These are phyloP conservation scores for Amiota communis DNA, from an alignment of 2,888 invertebrate species.

Conservation along the genomic window DNA sequence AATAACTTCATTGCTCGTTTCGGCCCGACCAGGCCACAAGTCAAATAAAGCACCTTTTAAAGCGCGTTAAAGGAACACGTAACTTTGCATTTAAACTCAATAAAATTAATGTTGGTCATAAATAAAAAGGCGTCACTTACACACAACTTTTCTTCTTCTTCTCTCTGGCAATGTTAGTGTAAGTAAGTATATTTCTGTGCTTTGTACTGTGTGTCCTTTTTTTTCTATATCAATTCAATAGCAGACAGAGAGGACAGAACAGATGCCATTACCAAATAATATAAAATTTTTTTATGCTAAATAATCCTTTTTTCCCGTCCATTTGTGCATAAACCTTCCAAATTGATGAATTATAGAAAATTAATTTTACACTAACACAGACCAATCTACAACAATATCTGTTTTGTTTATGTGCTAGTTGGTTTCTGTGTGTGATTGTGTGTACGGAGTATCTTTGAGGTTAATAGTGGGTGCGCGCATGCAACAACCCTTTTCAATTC, in stretches of 20 bases:
- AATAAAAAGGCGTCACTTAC: slow-evolving; percentile 59
- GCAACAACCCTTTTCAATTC: too few relatives aligned
- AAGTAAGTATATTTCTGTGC: slow-evolving; percentile 9
- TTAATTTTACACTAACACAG: slow-evolving; percentile 66
- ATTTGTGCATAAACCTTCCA: slow-evolving; percentile 26
- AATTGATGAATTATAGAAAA: slow-evolving; percentile 71
- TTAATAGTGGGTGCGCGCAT: slow-evolving; percentile 22
- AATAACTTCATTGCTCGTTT: not conserved
- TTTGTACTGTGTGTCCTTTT: slow-evolving; percentile 20
- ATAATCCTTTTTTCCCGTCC: slow-evolving; percentile 49
- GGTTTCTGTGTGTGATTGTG: slow-evolving; percentile 34
- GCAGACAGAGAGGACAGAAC: slow-evolving; percentile 48
- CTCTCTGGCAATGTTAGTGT: slow-evolving; percentile 26
- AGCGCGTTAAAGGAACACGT: slow-evolving; percentile 34
- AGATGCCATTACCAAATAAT: too few relatives aligned
- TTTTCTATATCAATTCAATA: slow-evolving; percentile 34
- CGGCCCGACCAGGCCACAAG: not conserved
- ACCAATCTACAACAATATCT: too few relatives aligned
- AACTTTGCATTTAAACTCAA: slow-evolving; percentile 61
- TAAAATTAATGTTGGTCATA: slow-evolving; percentile 62
- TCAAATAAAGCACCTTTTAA: slow-evolving; percentile 47
- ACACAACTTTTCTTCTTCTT: slow-evolving; percentile 38
- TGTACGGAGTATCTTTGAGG: not conserved
- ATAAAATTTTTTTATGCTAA: slow-evolving; percentile 43
- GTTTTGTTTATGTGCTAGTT: too few relatives aligned